Base-by-base conservation (phyloP, 2,797 vertebrate genomes). In the Perodicticus potto region DNA sequence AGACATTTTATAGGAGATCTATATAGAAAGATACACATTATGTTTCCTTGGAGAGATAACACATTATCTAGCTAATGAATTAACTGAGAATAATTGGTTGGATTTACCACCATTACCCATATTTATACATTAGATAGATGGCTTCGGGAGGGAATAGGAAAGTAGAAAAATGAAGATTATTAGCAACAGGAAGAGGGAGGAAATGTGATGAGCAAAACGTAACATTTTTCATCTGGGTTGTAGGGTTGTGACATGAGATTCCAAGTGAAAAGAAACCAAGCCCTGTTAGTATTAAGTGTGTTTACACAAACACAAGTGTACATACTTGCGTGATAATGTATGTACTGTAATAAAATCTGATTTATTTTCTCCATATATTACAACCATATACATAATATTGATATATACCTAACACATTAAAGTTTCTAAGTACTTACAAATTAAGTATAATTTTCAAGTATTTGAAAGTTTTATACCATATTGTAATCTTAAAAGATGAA, bases 11-110 rank as follows among this genome's bases (percentile, higher is more conserved):
- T 55, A 69, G 67, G 74, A 91, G 63, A 95, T 90, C 55, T 70
- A 94, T 80, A 78, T 17, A 76, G 77, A 97, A 67, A 96, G 43
- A 76, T 81, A 86, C 65, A 29, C 57, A 95, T 94, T 83, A 72
- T 70, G 81, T 89, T 91, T 81, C 93, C 86, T 86, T 82, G 49
- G 95, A 94, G 77, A 92, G 37, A 12, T 73, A 97, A 59, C 86
- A 87, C 81, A 96, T 97, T 96, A 97, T 90, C 70, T 84, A 87
- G 89, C 49, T 96, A 97, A 96, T 96, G 89, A 96, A 94, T 93
- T 95, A 97, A 81, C 53, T 85, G 81, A 86, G 45, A 97, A 89
- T 63, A 91, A 97, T 95, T 77, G 23, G 57, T 63, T 91, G 61
- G 40, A 89, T 94, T 93, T 94, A 89, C 63, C 4, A 67, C 65